Conservation (phyloP, 2,888 invertebrate species). For the Temnothorax ravouxi region DNA sequence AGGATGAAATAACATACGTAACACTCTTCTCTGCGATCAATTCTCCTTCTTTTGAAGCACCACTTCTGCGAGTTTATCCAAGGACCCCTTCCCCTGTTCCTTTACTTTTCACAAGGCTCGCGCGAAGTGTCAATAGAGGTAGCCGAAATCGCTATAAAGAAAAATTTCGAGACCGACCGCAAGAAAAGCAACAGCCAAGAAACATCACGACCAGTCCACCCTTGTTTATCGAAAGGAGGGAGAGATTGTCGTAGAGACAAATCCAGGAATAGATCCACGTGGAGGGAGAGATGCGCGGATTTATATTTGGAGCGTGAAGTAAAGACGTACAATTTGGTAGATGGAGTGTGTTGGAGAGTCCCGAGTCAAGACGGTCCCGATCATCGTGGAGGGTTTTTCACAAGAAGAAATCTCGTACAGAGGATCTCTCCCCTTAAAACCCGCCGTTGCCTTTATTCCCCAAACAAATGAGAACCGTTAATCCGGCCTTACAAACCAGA, state of each 20-base stretch:
- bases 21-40: slow-evolving; percentile 14
- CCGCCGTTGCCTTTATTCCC: background rate
- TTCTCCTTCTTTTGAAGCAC: slow-evolving; percentile 1
- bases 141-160: background rate
- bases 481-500: background rate
- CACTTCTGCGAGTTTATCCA: slow-evolving; percentile 36
- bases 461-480: background rate
- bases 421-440: background rate
- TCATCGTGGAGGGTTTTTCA: background rate
- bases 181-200: slow-evolving; percentile 2
- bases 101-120: background rate
- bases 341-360: slow-evolving; percentile 51
- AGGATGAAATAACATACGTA: slow-evolving; percentile 18
- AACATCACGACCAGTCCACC: slow-evolving; percentile 41
- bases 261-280: slow-evolving; percentile 70
- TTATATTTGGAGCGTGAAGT: slow-evolving; percentile 73
- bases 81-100: background rate
- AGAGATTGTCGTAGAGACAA: slow-evolving; percentile 73
- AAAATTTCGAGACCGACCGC: slow-evolving; percentile 10
- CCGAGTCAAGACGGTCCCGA: slow-evolving; percentile 19
- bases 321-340: slow-evolving; percentile 68
- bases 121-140: slow-evolving; percentile 13
- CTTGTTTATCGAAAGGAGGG: slow-evolving; percentile 70
- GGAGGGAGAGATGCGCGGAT: slow-evolving; percentile 54
- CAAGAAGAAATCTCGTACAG: background rate